A percentile compares a stretch with the other conserved stretches of the same genome.
These are phyloP conservation scores for Chaetorhynchus papuensis DNA, from an alignment of 2,113 vertebrate genomes.

Conservation along the genomic window DNA sequence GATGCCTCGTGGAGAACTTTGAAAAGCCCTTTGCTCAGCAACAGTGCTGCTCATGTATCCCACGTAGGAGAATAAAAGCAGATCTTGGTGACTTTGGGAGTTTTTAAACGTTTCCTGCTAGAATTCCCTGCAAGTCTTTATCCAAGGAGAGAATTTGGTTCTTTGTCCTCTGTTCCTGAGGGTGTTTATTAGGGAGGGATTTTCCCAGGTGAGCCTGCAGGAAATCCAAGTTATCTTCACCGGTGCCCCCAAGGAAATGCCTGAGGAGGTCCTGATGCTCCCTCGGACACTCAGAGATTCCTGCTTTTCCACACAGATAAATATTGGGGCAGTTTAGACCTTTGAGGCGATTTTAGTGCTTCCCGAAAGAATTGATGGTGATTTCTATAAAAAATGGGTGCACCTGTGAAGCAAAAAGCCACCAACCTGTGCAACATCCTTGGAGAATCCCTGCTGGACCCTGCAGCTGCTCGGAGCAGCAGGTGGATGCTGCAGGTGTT, in stretches of 20 bases:
- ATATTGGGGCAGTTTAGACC: fast-evolving
- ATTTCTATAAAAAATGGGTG: fast-evolving
- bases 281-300: fast-evolving
- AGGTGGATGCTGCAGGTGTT: background rate
- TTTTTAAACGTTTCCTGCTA: slow-evolving; percentile 1
- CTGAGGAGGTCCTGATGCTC: background rate
- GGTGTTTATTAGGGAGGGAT: background rate
- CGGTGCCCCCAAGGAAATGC: background rate
- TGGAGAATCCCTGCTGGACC: background rate
- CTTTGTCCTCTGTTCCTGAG: background rate
- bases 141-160: background rate
- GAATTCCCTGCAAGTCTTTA: background rate
- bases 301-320: background rate
- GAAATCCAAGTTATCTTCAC: background rate
- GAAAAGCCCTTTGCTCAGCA: slow-evolving; percentile 22
- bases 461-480: background rate
- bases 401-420: background rate
- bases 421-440: fast-evolving
- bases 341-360: background rate
- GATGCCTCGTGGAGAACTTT: background rate
- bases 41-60: slow-evolving; percentile 17
- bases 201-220: background rate
- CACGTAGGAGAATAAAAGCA: background rate
- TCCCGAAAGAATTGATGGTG: background rate
- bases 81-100: background rate